phyloP scores from a whole-genome alignment of 2,888 invertebrate genomes.

The Eupeodes luniger region DNA sequence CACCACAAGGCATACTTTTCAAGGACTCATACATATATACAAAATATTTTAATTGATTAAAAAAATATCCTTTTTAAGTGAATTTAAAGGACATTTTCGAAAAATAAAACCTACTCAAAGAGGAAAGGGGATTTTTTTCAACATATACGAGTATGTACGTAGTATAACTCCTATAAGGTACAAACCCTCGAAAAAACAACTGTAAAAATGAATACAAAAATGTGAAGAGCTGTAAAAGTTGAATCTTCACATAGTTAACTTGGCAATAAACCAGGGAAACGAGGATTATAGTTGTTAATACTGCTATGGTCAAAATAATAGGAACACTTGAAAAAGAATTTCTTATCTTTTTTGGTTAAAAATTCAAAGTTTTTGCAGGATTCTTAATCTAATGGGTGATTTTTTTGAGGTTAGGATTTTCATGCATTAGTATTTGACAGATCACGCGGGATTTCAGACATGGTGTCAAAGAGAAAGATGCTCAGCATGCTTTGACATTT shows the following conservation, averaged over 20 bases:
- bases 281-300: not conserved
- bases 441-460: too few species aligned
- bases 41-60: conserved; percentile 40
- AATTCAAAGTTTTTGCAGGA: too few species aligned
- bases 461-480: too few species aligned
- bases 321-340: too few species aligned
- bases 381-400: too few species aligned
- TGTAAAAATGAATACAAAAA: not conserved
- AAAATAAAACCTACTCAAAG: not conserved
- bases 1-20: not conserved
- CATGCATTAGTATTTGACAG: too few species aligned
- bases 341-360: too few species aligned
- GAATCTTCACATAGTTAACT: conserved; percentile 1
- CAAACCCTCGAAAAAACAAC: conserved; percentile 1
- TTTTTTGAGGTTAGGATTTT: too few species aligned
- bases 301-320: too few species aligned
- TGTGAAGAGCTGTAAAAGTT: conserved; percentile 4
- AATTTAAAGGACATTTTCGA: conserved; percentile 8
- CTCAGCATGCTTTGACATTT: too few species aligned
- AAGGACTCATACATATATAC: not conserved
- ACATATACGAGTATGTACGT: too few species aligned
- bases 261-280: not conserved
- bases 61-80: not conserved
- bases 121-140: not conserved
- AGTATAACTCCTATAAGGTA: not conserved